Evolutionary conservation across 2,888 invertebrate species (phyloP).

Genomic region (Microplitis deprimator): DNA sequence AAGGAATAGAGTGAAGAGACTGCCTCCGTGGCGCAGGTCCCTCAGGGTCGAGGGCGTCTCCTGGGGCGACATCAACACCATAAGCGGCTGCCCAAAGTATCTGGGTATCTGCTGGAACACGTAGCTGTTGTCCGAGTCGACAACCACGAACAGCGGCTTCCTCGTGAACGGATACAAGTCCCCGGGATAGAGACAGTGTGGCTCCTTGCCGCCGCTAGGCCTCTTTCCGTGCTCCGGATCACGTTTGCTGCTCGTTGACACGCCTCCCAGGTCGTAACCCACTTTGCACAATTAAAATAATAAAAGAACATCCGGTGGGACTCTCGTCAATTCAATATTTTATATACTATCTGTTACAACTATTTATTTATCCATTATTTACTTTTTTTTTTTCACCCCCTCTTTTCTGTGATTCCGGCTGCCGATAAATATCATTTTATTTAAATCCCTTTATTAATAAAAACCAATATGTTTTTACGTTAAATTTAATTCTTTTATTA

Average conservation of each 20-base stretch:
- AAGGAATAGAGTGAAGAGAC: slow-evolving; percentile 94
- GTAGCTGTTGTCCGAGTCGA: slow-evolving; percentile 96
- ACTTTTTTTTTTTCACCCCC: not conserved
- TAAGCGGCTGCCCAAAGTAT: slow-evolving; percentile 93
- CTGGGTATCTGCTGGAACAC: slow-evolving; percentile 92
- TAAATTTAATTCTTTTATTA: not conserved
- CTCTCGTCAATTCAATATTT: slow-evolving; percentile 23
- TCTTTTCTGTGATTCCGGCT: too few relatives aligned
- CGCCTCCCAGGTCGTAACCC: slow-evolving; percentile 93
- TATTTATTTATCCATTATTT: slow-evolving; percentile 1
- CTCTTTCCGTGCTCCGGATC: slow-evolving; percentile 77
- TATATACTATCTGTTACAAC: not conserved
- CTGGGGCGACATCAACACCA: slow-evolving; percentile 94
- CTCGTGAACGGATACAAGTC: slow-evolving; percentile 94
- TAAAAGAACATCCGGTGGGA: slow-evolving; percentile 56
- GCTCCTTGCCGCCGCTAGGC: slow-evolving; percentile 76
- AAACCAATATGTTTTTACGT: too few relatives aligned
- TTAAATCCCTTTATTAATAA: too few relatives aligned
- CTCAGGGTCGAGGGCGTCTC: slow-evolving; percentile 87
- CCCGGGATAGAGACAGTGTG: slow-evolving; percentile 90
- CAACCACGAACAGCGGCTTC: slow-evolving; percentile 91
- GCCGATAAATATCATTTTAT: too few relatives aligned
- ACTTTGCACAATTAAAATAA: slow-evolving; percentile 71
- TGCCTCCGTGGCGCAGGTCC: slow-evolving; percentile 90
- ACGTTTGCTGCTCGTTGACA: slow-evolving; percentile 88